Evolutionary conservation across 1,140 invertebrate genomes (phyloP).

Genomic region (Brachionus sp.): DNA sequence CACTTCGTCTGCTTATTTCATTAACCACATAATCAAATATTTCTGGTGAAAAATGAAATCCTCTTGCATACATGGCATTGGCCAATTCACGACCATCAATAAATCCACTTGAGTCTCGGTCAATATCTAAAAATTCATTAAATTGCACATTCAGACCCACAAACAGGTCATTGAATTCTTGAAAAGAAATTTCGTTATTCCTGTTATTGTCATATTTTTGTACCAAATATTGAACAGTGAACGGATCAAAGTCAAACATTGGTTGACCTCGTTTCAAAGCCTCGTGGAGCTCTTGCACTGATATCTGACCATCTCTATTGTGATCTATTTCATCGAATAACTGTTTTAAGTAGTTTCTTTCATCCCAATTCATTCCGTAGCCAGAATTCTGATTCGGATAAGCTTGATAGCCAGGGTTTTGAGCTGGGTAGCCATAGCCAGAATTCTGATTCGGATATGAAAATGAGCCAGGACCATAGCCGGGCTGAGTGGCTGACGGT

Average conservation of each 20-base stretch:
- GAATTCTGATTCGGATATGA: neutral
- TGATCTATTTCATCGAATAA: constrained; percentile 40
- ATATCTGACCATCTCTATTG: constrained; percentile 21
- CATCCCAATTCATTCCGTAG: constrained; percentile 10
- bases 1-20: constrained; percentile 43
- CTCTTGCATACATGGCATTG: neutral
- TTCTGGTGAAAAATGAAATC: constrained; percentile 2
- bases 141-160: constrained; percentile 8
- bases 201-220: constrained; percentile 31
- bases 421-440: constrained; percentile 3
- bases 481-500: neutral
- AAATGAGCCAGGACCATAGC: neutral
- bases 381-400: neutral
- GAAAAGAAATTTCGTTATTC: constrained; percentile 7
- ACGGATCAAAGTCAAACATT: constrained; percentile 31
- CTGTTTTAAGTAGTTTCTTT: neutral
- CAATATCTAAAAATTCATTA: constrained; percentile 44
- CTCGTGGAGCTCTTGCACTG: constrained; percentile 17
- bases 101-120: constrained; percentile 39
- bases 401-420: neutral
- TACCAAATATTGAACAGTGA: constrained; percentile 27
- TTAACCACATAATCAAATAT: constrained; percentile 6
- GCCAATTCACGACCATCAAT: constrained; percentile 14
- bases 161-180: constrained; percentile 32
- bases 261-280: constrained; percentile 7